Percentiles rank a stretch among this genome's conserved stretches.
phyloP scores from a whole-genome alignment of 2,797 vertebrate genomes.

The Clarias pachynema region DNA sequence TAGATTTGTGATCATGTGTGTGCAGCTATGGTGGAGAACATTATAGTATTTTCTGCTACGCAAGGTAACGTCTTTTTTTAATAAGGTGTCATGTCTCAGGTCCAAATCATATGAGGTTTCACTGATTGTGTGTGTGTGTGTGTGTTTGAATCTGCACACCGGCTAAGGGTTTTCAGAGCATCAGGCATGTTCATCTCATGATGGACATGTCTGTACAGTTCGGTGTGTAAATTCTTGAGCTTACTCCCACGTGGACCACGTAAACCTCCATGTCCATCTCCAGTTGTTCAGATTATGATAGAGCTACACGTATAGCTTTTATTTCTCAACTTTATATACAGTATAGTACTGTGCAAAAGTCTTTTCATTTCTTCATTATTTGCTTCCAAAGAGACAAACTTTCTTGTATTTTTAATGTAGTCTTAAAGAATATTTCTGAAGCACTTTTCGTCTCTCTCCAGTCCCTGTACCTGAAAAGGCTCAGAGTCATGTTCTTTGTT shows the following conservation, averaged over 20 bases:
- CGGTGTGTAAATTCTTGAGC: not conserved
- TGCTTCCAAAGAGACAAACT: no score
- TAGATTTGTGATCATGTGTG: slow-evolving; percentile 14
- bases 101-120: not conserved
- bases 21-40: slow-evolving; percentile 2
- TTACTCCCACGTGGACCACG: not conserved
- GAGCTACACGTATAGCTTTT: not conserved
- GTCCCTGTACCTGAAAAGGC: no score
- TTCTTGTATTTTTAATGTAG: no score
- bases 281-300: not conserved
- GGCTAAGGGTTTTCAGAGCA: not conserved
- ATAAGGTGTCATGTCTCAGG: not conserved
- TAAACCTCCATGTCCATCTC: not conserved
- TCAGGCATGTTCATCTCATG: not conserved
- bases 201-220: not conserved
- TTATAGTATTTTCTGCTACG: slow-evolving; percentile 13
- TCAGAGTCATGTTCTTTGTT: no score
- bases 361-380: no score
- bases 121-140: not conserved
- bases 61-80: not conserved
- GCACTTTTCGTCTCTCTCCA: no score
- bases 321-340: no score
- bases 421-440: no score
- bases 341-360: no score
- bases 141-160: not conserved